Percentiles rank a stretch among this genome's conserved stretches.
These are phyloP conservation scores for Orientallactaga bullata DNA, from an alignment of 2,113 vertebrate genomes.

Conservation along the genomic window DNA sequence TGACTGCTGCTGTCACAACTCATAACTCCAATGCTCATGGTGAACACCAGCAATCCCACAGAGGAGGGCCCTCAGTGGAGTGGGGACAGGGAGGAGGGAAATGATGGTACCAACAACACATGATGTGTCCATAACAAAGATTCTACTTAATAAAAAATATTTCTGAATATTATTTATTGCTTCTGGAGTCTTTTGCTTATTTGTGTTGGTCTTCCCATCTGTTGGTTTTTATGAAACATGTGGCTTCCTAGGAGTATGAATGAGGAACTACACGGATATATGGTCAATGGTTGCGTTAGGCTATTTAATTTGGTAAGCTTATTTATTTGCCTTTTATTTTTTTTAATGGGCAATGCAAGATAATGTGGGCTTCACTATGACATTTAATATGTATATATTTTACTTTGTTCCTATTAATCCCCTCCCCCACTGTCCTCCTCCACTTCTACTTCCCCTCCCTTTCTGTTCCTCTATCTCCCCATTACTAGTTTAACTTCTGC, in stretches of 20 bases:
- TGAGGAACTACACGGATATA: neutral
- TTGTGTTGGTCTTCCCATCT: neutral
- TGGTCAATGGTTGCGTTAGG: no score
- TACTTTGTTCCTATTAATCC: neutral
- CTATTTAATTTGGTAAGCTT: no score
- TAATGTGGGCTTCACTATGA: neutral
- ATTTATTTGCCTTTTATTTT: no score
- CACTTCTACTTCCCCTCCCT: neutral
- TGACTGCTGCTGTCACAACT: no score
- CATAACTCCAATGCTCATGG: no score
- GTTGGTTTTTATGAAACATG: conserved; percentile 14
- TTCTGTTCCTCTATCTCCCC: neutral
- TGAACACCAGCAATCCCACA: no score
- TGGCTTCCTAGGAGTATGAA: neutral
- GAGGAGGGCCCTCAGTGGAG: no score
- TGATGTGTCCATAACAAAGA: no score
- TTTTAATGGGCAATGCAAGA: neutral
- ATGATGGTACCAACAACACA: no score
- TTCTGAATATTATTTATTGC: neutral
- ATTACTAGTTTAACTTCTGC: neutral
- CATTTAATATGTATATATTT: no score
- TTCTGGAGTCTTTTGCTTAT: neutral
- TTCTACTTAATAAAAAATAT: neutral
- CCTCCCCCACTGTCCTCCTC: neutral
- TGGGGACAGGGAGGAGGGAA: no score